Base-by-base conservation (phyloP, 2,888 invertebrate species). In the Xestia sexstrigata region DNA sequence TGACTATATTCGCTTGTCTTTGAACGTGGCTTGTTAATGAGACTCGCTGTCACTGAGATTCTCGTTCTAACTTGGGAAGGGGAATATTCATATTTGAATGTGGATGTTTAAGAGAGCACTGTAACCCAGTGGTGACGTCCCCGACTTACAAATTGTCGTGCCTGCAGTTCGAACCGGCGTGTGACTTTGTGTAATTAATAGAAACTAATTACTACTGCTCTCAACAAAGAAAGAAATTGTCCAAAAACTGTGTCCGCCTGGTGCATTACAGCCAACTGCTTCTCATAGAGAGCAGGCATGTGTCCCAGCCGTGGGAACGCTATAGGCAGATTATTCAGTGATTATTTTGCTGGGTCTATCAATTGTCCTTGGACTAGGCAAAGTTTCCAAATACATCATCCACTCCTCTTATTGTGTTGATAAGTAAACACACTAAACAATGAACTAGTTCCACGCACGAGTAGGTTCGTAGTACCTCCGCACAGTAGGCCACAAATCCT, bases 1-100 rank as follows among this genome's bases (percentile, higher is more conserved):
- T 52, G 69, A 74, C 47, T 85, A 60, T 72, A 79, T 79, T 78
- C 79, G 69, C 67, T 58, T 74, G 45, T 70, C 69, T 85, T 70
- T 81, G 83, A 81, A 52, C 71, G 23, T 58, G 30, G 74, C 71
- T 70, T 45, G 47, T 49, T 81, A 81, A 72, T 80, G 62, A 67
- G n/a, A 60, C 65, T 76, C 35, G 39, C 15, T 70, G 15, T 15
- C 15, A 35, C 39, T 68, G n/a, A 80, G 62, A 58, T 84, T 76
- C 20, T 70, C 35, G 30, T 65, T 70, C 58, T 63, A 47, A 63
- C n/a, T 49, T 58, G 45, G 23, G 60, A 55, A 58, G 49, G 17
- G 20, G 9, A 45, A 70, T 58, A 7, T 45, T 62, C 55, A 55
- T 62, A 42, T 76, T 30, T 23, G 7, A 49, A 65, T 68, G 30